Evolutionary conservation across 2,797 vertebrate genomes (phyloP).

Genomic region (Natrix natrix): DNA sequence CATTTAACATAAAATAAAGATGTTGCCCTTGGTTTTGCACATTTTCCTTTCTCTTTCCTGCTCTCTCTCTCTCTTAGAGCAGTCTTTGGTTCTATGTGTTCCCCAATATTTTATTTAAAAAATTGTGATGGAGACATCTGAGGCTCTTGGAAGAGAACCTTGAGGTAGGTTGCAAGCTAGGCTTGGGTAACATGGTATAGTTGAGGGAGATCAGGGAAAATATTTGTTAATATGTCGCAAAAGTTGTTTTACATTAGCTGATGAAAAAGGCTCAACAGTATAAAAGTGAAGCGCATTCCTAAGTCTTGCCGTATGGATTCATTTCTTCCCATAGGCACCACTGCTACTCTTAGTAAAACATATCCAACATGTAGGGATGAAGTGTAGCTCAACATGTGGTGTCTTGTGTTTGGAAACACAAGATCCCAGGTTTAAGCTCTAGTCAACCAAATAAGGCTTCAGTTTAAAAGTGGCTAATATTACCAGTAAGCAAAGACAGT

Average conservation of each 20-base stretch:
- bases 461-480: background rate
- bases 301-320: background rate
- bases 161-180: background rate
- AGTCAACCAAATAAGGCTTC: background rate
- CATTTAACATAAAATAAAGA: background rate
- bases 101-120: background rate
- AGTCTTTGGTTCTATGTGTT: background rate
- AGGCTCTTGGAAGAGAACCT: background rate
- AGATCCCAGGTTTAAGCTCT: background rate
- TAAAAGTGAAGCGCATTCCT: background rate
- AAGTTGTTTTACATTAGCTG: background rate
- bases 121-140: background rate
- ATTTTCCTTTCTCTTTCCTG: background rate
- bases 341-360: background rate
- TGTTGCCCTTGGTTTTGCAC: background rate
- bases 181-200: background rate
- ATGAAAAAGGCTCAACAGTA: background rate
- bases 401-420: background rate
- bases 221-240: background rate
- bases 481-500: background rate
- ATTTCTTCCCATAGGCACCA: background rate
- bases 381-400: background rate
- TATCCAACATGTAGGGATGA: background rate
- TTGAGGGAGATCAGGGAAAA: background rate
- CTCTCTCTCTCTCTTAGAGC: background rate